phyloP scores from a whole-genome alignment of 2,797 vertebrate species.

The Typhlichthys eigenmanni region DNA sequence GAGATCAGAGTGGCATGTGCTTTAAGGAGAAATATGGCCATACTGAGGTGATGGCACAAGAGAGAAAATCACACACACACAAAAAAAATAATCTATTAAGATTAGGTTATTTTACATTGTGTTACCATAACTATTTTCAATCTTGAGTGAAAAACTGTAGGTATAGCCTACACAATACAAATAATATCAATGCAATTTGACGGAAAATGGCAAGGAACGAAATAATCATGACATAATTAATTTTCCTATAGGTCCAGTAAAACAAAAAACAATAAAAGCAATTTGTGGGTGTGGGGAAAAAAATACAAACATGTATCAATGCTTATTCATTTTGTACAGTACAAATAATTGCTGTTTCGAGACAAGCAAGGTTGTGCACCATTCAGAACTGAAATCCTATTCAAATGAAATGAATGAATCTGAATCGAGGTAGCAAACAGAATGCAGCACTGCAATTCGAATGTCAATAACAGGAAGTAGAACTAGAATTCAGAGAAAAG shows the following conservation, averaged over 20 bases:
- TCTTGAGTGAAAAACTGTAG: conserved; percentile 32
- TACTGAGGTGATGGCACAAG: conserved; percentile 12
- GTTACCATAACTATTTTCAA: conserved; percentile 15
- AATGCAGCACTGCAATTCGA: too few species aligned
- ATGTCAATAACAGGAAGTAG: too few species aligned
- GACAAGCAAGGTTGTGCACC: conserved; percentile 17
- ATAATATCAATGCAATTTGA: too few species aligned
- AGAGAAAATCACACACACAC: conserved; percentile 1
- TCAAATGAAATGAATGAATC: too few species aligned
- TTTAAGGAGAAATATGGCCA: conserved; percentile 19
- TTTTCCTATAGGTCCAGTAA: too few species aligned
- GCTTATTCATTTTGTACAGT: too few species aligned
- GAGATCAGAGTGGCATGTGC: conserved; percentile 48
- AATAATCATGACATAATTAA: neutral
- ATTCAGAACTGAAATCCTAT: conserved; percentile 3
- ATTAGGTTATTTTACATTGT: conserved; percentile 24
- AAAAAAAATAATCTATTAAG: conserved; percentile 8
- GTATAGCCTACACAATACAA: conserved; percentile 23
- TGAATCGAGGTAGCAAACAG: too few species aligned
- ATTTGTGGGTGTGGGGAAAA: too few species aligned
- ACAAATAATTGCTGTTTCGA: too few species aligned
- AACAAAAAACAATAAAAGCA: too few species aligned
- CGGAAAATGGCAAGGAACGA: conserved; percentile 14
- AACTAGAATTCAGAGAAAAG: too few species aligned
- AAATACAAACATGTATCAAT: neutral